Evolutionary conservation across 2,888 invertebrate genomes (phyloP).

Genomic region (Chalcosyrphus nemorum): DNA sequence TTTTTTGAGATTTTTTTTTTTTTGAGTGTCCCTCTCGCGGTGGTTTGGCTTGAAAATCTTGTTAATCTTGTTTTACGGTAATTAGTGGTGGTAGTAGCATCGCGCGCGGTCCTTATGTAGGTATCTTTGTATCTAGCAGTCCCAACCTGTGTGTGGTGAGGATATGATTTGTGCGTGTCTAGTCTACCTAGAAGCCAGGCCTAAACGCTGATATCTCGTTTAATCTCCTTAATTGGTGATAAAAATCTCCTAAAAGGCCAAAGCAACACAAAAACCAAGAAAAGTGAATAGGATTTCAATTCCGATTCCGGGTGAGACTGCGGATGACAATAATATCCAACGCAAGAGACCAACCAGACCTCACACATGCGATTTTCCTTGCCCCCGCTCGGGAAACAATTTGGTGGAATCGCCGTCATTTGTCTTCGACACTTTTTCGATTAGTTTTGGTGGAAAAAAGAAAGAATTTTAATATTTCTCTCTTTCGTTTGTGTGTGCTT

Average conservation of each 20-base stretch:
- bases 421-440: slow-evolving; percentile 71
- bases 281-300: slow-evolving; percentile 28
- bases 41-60: slow-evolving; percentile 61
- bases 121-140: background rate
- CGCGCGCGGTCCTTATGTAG: slow-evolving; percentile 31
- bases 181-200: slow-evolving; percentile 35
- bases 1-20: no score
- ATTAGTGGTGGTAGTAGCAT: slow-evolving; percentile 58
- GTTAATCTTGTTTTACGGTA: slow-evolving; percentile 73
- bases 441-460: slow-evolving; percentile 41
- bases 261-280: slow-evolving; percentile 13
- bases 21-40: slow-evolving; percentile 26
- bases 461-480: slow-evolving; percentile 29
- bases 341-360: slow-evolving; percentile 53
- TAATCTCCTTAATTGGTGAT: slow-evolving; percentile 70
- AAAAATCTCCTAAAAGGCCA: slow-evolving; percentile 65
- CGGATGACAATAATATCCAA: slow-evolving; percentile 17
- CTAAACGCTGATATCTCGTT: slow-evolving; percentile 52
- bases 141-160: slow-evolving; percentile 40
- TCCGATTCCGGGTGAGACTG: slow-evolving; percentile 43
- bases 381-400: background rate
- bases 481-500: background rate
- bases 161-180: slow-evolving; percentile 32
- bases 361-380: slow-evolving; percentile 57
- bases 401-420: slow-evolving; percentile 54